Percentiles rank a stretch among this genome's conserved stretches.
phyloP scores from a whole-genome alignment of 2,113 vertebrate species.

The Sebastes schlegelii region DNA sequence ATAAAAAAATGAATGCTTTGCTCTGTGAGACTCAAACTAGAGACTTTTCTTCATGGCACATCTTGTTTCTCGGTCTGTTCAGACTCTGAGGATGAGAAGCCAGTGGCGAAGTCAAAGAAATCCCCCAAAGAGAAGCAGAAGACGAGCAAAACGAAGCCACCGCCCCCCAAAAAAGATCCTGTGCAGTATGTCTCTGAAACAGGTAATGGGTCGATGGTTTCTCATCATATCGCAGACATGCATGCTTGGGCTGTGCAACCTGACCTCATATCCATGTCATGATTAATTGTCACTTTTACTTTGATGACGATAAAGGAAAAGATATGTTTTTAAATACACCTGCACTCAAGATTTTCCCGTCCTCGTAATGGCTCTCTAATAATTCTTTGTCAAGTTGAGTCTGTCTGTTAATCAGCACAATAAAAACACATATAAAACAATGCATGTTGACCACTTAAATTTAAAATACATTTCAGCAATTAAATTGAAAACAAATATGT shows the following conservation, averaged over 20 bases:
- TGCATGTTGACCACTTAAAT: not conserved
- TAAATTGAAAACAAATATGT: not conserved
- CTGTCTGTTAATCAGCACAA: no score
- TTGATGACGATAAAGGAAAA: not conserved
- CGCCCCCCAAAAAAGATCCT: conserved; percentile 84
- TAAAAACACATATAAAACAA: not conserved
- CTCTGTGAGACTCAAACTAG: not conserved
- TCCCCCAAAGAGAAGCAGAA: conserved; percentile 73
- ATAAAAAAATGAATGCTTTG: not conserved
- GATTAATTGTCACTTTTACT: not conserved
- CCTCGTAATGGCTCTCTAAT: not conserved
- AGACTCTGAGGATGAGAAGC: conserved; percentile 88
- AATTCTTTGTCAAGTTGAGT: not conserved
- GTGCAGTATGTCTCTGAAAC: conserved; percentile 95
- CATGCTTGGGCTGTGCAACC: not conserved
- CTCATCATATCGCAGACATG: not conserved
- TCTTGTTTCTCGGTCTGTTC: conserved; percentile 10
- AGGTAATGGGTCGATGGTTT: conserved; percentile 83
- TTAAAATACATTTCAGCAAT: not conserved
- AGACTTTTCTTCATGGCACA: not conserved
- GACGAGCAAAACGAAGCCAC: conserved; percentile 65
- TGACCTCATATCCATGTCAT: not conserved
- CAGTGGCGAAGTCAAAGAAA: conserved; percentile 85
- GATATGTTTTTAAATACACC: not conserved
- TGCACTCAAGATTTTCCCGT: not conserved